These are phyloP conservation scores for Sebastes fasciatus DNA, from an alignment of 2,113 vertebrate species.

Conservation along the genomic window DNA sequence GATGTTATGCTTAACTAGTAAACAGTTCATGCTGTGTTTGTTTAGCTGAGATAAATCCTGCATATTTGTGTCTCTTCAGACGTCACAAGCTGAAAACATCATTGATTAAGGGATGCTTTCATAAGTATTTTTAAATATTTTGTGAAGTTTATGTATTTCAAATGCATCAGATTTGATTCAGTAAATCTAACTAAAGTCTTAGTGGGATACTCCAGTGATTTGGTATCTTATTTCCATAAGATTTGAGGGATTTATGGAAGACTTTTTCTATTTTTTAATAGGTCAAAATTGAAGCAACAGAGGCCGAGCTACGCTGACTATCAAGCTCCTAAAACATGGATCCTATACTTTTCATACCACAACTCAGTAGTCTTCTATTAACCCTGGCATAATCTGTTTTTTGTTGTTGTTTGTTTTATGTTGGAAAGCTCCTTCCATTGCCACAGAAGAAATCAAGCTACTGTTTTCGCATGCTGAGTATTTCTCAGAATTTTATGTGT, in stretches of 20 bases:
- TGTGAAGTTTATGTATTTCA: not conserved
- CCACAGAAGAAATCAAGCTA: not conserved
- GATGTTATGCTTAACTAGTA: not conserved
- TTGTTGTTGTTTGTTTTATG: not conserved
- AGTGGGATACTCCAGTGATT: not conserved
- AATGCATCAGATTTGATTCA: not conserved
- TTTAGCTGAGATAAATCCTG: not conserved
- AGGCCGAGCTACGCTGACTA: not conserved
- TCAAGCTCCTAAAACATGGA: not conserved
- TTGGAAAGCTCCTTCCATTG: not conserved
- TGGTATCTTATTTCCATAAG: not conserved
- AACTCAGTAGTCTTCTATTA: not conserved
- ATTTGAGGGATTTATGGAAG: not conserved
- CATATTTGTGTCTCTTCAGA: not conserved
- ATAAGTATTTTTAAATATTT: not conserved
- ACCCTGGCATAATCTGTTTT: not conserved
- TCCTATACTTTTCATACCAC: not conserved
- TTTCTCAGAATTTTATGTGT: not conserved
- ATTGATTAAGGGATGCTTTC: not conserved
- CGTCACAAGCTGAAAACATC: not conserved
- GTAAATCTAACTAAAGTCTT: not conserved
- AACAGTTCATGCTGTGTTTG: not conserved
- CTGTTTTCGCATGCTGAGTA: not conserved
- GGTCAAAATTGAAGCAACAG: not conserved
- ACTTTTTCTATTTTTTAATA: not conserved